These are phyloP conservation scores for Sthenelais limicola DNA, from an alignment of 2,888 invertebrate species.

Conservation along the genomic window DNA sequence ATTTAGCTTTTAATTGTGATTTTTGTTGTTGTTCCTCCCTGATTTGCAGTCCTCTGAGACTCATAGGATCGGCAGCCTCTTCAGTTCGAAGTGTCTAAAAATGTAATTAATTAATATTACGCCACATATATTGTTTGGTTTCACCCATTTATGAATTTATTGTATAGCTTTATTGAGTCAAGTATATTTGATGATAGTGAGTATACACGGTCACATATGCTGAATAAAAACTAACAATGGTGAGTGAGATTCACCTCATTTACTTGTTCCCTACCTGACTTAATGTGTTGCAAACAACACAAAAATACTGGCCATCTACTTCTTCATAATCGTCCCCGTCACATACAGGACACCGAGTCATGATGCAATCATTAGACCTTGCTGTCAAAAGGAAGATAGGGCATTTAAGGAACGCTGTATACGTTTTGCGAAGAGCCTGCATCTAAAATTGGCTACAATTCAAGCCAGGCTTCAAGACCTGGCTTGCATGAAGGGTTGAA, in stretches of 20 bases:
- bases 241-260: not conserved
- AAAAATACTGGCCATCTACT: constrained; percentile 59
- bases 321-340: constrained; percentile 58
- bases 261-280: constrained; percentile 55
- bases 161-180: not conserved
- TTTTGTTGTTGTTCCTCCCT: too few relatives aligned
- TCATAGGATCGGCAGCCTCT: constrained; percentile 13
- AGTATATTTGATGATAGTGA: too few relatives aligned
- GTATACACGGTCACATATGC: too few relatives aligned
- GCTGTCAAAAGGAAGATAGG: too few relatives aligned
- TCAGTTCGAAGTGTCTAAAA: constrained; percentile 33
- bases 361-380: constrained; percentile 32
- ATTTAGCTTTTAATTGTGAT: too few relatives aligned
- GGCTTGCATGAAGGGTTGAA: too few relatives aligned
- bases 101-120: not conserved
- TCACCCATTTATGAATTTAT: not conserved
- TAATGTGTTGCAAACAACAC: constrained; percentile 62
- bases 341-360: constrained; percentile 61
- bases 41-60: not conserved
- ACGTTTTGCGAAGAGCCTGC: too few relatives aligned
- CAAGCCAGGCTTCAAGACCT: too few relatives aligned
- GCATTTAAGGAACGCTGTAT: too few relatives aligned
- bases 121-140: not conserved
- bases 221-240: too few relatives aligned
- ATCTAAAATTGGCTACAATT: too few relatives aligned